Percentiles rank a stretch among this genome's conserved stretches.
These are phyloP conservation scores for Willisornis vidua DNA, from an alignment of 2,113 vertebrate genomes.

Conservation along the genomic window DNA sequence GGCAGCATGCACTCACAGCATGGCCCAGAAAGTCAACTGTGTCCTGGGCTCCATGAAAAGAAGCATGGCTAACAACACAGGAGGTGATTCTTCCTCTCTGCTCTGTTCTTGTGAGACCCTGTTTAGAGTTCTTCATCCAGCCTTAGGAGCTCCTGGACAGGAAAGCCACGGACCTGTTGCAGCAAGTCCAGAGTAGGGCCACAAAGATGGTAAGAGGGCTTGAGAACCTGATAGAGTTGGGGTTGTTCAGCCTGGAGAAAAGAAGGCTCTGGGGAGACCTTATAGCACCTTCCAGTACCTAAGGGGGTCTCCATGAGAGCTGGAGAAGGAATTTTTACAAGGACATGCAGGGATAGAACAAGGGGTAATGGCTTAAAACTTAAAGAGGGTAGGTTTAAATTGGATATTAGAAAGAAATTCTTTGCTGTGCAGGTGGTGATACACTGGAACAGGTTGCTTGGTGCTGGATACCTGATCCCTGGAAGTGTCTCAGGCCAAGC, in stretches of 20 bases:
- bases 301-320: background rate
- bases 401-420: background rate
- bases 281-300: background rate
- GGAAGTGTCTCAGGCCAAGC: background rate
- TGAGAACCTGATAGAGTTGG: background rate
- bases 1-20: background rate
- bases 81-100: background rate
- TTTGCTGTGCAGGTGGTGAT: background rate
- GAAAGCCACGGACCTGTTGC: background rate
- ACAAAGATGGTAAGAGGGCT: background rate
- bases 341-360: background rate
- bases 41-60: background rate
- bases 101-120: background rate
- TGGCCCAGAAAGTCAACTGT: background rate
- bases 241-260: background rate
- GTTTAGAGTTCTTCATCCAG: background rate
- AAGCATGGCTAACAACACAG: background rate
- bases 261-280: background rate
- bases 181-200: background rate
- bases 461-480: background rate
- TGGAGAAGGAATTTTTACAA: background rate
- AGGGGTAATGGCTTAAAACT: background rate
- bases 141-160: background rate
- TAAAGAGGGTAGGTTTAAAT: background rate
- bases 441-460: background rate